Conservation (phyloP, 35 echinoderm and acorn worm genomes). For the Chiridota heheva region DNA sequence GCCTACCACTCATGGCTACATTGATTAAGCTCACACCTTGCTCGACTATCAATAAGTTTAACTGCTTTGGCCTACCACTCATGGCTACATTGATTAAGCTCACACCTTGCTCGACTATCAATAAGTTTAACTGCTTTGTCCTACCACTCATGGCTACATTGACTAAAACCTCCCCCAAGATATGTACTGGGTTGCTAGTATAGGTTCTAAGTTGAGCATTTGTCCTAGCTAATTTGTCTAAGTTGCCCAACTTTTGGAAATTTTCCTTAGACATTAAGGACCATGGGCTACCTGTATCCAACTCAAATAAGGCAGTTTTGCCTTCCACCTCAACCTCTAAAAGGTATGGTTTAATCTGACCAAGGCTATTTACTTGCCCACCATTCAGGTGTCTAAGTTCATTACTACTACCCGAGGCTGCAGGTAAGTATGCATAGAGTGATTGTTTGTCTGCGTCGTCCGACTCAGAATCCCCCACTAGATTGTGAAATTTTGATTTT, state of each 20-base stretch:
- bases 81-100: not conserved
- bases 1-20: too few relatives aligned
- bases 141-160: not conserved
- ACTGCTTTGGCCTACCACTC: not conserved
- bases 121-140: not conserved
- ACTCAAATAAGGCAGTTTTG: constrained; percentile 2
- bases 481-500: not conserved
- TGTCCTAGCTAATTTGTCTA: too few relatives aligned
- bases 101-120: not conserved
- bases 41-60: not conserved
- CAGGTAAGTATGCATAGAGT: too few relatives aligned
- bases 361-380: not conserved
- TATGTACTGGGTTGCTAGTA: constrained; percentile 6
- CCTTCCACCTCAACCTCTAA: not conserved
- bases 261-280: constrained; percentile 11
- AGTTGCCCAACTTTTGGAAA: not conserved
- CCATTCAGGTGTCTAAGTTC: constrained; percentile 20
- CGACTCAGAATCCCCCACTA: constrained; percentile 1
- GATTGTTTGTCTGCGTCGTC: not conserved
- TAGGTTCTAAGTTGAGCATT: not conserved
- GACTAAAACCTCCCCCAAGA: constrained; percentile 14
- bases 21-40: too few relatives aligned
- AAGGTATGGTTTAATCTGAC: not conserved
- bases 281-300: constrained; percentile 50
- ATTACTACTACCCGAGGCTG: too few relatives aligned